A percentile compares a stretch with the other conserved stretches of the same genome.
phyloP scores from a whole-genome alignment of 2,113 vertebrate species.

The Coregonus clupeaformis region DNA sequence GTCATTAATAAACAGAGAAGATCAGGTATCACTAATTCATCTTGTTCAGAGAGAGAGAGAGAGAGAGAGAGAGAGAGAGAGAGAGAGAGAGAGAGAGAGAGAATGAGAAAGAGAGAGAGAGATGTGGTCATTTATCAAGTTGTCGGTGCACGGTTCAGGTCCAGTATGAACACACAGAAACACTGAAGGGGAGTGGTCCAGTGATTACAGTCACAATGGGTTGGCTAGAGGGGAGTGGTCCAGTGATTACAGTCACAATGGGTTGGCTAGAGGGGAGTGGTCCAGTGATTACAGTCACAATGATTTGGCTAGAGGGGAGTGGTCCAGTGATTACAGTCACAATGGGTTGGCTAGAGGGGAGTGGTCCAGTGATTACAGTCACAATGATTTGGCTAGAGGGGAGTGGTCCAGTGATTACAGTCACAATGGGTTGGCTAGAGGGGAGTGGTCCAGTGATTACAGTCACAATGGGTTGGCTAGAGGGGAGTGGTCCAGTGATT shows the following conservation, averaged over 20 bases:
- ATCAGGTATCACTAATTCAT: constrained; percentile 41
- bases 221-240: constrained; percentile 32
- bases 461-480: constrained; percentile 39
- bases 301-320: constrained; percentile 32
- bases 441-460: constrained; percentile 47
- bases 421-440: constrained; percentile 38
- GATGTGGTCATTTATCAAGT: constrained; percentile 66
- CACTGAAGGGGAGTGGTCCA: constrained; percentile 38
- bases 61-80: constrained; percentile 17
- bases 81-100: constrained; percentile 2
- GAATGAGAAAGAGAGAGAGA: background rate
- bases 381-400: no score
- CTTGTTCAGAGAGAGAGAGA: constrained; percentile 22
- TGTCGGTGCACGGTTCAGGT: constrained; percentile 1
- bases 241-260: constrained; percentile 49
- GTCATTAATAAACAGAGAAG: constrained; percentile 15
- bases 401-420: constrained; percentile 55
- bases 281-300: constrained; percentile 52
- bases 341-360: constrained; percentile 38
- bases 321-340: constrained; percentile 51
- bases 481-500: constrained; percentile 53
- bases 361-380: constrained; percentile 54
- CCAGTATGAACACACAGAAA: constrained; percentile 5
- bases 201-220: constrained; percentile 50
- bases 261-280: constrained; percentile 27